Base-by-base conservation (phyloP, 2,113 vertebrate genomes). In the Danio rerio region DNA sequence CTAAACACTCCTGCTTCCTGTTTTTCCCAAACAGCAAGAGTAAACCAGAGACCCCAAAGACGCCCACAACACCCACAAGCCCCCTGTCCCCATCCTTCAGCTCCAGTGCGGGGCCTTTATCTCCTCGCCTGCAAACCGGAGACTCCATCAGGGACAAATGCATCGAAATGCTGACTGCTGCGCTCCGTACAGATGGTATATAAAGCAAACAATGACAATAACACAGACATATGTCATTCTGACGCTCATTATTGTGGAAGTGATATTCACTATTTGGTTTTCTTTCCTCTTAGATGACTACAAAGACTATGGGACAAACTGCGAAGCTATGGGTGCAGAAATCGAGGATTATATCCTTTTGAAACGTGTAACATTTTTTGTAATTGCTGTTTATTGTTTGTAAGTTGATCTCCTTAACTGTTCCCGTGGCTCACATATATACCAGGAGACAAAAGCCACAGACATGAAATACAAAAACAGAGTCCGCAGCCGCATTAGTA, bases 381-480 rank as follows among this genome's bases (percentile, higher is more conserved):
- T 42, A 56, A 45, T 18, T 10, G 20, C n/a, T 49, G 13, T 16
- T 66, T 43, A 43, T 16, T 47, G 18, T 15, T 50, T 6, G 10
- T 7, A 66, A 31, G 66, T 49, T 43, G 47, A 53, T 82, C 12
- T 43, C 91, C 91, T 95, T 94, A 87, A 93, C 92, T 73, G 12
- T 63, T 76, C 43, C 47, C 78, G 59, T 7, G 62, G 9, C 74
- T 93, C 49, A 99, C 96, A 95, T 97, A 97, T 99, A 92, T 98
- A 97, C 90, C 96, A 97, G 87, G 98, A 99, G 89, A 93, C 95
- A 85, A 96, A 93, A 88, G 94, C 94, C 90, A 97, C 96, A 0
- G 98, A 99, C 86, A 97, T 99, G 96, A 99, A 99, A 77, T 99
- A 99, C 53, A 98, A 98, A 87, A 99, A 99, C 90, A 93, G 97